Base-by-base conservation (phyloP, 1,140 invertebrate species). In the Caenorhabditis inopinata region DNA sequence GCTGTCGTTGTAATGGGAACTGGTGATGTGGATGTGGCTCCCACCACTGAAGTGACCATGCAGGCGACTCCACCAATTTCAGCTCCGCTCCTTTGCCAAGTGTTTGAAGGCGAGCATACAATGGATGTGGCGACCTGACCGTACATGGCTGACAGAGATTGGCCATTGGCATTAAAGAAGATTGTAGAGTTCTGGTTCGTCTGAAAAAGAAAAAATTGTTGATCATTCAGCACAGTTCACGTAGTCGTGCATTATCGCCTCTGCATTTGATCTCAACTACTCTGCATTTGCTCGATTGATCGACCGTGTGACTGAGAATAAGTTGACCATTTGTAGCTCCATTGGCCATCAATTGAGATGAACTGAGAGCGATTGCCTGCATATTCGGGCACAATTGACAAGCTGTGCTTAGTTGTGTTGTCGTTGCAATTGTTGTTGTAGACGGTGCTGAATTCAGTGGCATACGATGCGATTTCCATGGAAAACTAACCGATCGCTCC, bases 261-360 rank as follows among this genome's bases (percentile, higher is more conserved):
- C 58, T 68, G 21, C 58, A 68, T 21, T 68, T 68, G 58, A 68
- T 68, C 0, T 38, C 58, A 18, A 68, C 58, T 11, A 68, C 38
- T 21, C 58, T 68, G 12, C 58, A 68, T 68, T 68, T 68, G 27
- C 58, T 68, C 16, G 58, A 68, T 42, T 68, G 58, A 68, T 68
- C 58, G 9, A 68, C 58, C 2, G 58, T 38, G n/a, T 68, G 58
- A 68, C 58, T 68, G 16, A 68, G n/a, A 38, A 68, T 29, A 21
- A 68, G 58, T 68, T 68, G 58, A 21, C 58, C 58, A 38, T 68
- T 68, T 6, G 58, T 68, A 29, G 58, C 58, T 68, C 58, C 58
- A 38, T 68, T 68, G 1, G 38, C 32, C 18, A 68, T 18, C 32
- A 68, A 42, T 68, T 68, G 58, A 18, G 58, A 68, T 2, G 58